These are phyloP conservation scores for Okamejei kenojei DNA, from an alignment of 2,797 vertebrate species.

Conservation along the genomic window DNA sequence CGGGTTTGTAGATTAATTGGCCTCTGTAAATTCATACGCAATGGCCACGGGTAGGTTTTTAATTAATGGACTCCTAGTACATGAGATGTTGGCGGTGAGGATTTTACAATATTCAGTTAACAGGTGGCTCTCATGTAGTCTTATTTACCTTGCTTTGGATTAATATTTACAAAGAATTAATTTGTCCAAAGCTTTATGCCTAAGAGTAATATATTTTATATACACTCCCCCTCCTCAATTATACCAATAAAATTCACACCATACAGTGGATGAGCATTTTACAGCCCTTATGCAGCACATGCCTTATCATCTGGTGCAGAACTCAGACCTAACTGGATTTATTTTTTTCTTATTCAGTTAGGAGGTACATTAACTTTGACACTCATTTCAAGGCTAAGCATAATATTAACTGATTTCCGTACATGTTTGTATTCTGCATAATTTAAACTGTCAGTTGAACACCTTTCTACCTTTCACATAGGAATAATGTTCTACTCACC, in stretches of 20 bases:
- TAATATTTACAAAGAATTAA: neutral
- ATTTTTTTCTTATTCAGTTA: neutral
- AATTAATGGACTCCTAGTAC: neutral
- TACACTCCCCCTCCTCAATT: neutral
- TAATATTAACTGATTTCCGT: neutral
- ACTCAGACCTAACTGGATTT: neutral
- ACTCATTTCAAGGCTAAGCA: neutral
- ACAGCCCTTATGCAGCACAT: neutral
- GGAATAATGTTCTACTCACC: neutral
- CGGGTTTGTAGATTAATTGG: no score
- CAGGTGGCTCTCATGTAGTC: neutral
- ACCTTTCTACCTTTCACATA: neutral
- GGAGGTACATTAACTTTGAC: neutral
- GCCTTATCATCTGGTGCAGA: neutral
- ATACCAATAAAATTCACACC: neutral
- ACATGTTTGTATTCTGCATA: neutral
- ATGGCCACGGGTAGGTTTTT: neutral
- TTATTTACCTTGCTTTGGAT: neutral
- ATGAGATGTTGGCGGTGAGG: neutral
- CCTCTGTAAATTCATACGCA: neutral
- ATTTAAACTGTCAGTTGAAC: neutral
- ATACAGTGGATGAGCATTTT: neutral
- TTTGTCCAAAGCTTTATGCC: neutral
- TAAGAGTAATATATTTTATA: neutral
- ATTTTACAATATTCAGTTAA: constrained; percentile 9